A percentile compares a stretch with the other conserved stretches of the same genome.
phyloP scores from a whole-genome alignment of 2,113 vertebrate species.

The Grammomys surdaster region DNA sequence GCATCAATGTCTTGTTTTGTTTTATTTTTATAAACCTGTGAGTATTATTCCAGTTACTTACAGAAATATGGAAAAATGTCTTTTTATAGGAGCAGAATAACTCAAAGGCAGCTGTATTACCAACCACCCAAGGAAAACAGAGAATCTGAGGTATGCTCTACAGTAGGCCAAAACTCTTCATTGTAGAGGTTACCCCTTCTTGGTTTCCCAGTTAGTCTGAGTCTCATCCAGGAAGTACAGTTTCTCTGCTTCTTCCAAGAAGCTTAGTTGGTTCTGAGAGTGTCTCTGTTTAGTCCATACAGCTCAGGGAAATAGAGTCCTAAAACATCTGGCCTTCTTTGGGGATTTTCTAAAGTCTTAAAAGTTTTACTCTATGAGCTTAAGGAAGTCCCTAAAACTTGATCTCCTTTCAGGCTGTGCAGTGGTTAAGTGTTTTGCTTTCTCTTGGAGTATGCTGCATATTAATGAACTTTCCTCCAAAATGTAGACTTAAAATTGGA shows the following conservation, averaged over 20 bases:
- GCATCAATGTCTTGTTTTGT: not conserved
- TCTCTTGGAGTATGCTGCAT: not conserved
- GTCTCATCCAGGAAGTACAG: not conserved
- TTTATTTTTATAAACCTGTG: not conserved
- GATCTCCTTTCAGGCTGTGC: not conserved
- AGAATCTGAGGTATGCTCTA: not conserved
- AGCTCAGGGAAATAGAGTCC: not conserved
- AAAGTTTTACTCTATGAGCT: not conserved
- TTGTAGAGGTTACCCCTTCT: not conserved
- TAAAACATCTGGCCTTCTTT: not conserved
- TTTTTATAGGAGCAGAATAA: not conserved
- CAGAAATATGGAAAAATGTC: not conserved
- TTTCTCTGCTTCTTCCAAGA: not conserved
- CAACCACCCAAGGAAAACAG: not conserved
- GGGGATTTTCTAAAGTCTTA: not conserved
- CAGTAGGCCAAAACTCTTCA: not conserved
- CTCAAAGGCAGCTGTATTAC: not conserved
- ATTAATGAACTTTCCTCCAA: not conserved
- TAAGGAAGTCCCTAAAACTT: not conserved
- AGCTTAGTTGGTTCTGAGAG: not conserved
- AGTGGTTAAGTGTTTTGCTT: not conserved
- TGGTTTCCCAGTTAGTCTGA: not conserved
- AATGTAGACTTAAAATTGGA: not conserved
- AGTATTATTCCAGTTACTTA: not conserved
- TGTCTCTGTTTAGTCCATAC: not conserved